A percentile compares a stretch with the other conserved stretches of the same genome.
Conservation (phyloP, 2,797 vertebrate genomes). For the Benthosema pterotum region DNA sequence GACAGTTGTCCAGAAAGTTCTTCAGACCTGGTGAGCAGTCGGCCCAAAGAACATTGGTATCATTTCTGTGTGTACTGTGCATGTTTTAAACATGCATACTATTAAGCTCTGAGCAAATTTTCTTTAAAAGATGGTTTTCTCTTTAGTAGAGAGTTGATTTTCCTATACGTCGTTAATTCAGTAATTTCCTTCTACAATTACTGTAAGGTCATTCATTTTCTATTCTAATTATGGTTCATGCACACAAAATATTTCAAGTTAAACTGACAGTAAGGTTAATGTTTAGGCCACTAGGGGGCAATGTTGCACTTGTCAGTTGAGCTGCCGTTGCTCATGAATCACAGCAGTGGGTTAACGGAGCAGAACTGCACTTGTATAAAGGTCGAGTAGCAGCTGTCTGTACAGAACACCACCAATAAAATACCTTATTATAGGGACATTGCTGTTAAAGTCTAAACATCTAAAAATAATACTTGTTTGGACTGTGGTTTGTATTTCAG, state of each 20-base stretch:
- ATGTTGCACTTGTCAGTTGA: constrained; percentile 55
- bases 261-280: background rate
- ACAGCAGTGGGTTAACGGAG: constrained; percentile 32
- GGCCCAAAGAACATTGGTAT: background rate
- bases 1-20: constrained; percentile 97
- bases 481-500: background rate
- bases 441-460: constrained; percentile 57
- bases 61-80: background rate
- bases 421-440: constrained; percentile 44
- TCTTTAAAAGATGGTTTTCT: no score
- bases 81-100: background rate
- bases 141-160: no score
- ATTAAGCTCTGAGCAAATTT: no score
- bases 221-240: no score
- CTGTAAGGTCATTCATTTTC: no score
- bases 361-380: constrained; percentile 57
- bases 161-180: no score
- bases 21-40: constrained; percentile 82
- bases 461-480: constrained; percentile 60
- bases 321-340: constrained; percentile 45
- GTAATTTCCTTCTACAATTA: no score
- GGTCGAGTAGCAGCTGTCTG: constrained; percentile 59
- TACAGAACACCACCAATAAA: constrained; percentile 40
- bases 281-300: constrained; percentile 54
- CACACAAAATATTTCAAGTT: background rate